Conservation (phyloP, 2,888 invertebrate species). For the Diarsia rubi region DNA sequence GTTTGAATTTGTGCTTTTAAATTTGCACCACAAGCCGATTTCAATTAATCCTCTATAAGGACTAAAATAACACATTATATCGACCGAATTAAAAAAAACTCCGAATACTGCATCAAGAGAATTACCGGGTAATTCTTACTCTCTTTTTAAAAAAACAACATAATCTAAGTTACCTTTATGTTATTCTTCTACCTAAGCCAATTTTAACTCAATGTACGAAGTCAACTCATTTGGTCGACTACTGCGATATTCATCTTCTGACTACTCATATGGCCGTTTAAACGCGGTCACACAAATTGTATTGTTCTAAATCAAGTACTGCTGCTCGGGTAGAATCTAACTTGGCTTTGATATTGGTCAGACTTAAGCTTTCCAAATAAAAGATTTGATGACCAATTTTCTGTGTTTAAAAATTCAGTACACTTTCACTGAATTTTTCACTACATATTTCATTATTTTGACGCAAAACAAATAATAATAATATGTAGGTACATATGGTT, state of each 20-base stretch:
- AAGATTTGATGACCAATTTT: too few relatives aligned
- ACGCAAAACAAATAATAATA: neutral
- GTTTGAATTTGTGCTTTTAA: conserved; percentile 10
- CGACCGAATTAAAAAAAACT: conserved; percentile 12
- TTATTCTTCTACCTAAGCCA: neutral
- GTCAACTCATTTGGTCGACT: neutral
- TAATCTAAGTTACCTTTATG: neutral
- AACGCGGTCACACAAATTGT: neutral
- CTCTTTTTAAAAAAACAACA: neutral
- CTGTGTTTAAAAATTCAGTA: too few relatives aligned
- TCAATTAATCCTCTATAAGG: neutral
- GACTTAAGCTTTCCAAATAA: neutral
- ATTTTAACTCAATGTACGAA: neutral
- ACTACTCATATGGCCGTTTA: neutral
- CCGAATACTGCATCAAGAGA: neutral
- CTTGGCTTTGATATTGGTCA: too few relatives aligned
- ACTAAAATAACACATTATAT: conserved; percentile 16
- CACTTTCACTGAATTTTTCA: too few relatives aligned
- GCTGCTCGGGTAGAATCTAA: too few relatives aligned
- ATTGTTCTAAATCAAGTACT: neutral
- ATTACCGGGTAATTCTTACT: too few relatives aligned
- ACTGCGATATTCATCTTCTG: neutral
- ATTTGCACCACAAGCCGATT: neutral
- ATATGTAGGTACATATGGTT: neutral
- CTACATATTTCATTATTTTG: neutral